Evolutionary conservation across 1,140 invertebrate species (phyloP), one percentile per base, ranked within the genome.

Genomic region (Babylonia areolata): DNA sequence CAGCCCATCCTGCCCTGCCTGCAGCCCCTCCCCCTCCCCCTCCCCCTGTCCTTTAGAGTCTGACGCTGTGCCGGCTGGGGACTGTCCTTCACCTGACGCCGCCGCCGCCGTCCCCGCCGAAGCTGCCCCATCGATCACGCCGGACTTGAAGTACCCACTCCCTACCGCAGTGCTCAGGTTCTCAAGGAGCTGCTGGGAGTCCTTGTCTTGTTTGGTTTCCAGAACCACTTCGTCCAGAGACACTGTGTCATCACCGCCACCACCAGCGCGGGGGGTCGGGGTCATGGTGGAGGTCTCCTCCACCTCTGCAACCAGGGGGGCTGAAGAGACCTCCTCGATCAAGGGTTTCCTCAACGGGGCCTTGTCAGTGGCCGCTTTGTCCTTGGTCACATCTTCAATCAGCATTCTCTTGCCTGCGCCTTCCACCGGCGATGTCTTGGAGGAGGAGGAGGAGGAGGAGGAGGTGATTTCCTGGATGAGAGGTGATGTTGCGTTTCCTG

Each of bases 1-100:
- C 51, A 87, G 40, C n/a, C 75, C 81, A 88, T 89, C 86, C 87
- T 90, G 85, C 84, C 87, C 35, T 86, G 78, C 28, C 51, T 84
- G 20, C 51, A 87, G 40, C n/a, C 75, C 81, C 88, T 89, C 86
- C 87, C 89, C 86, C 84, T 87, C 35, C 85, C 71, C 28, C 51
- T 84, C 40, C 71, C 82, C 78, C 81, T 87, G 79, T 9, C 46
- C 46, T 51, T 9, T 17, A 9, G 46, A 51, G 46, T 51, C 46
- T 12, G 9, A 51, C 46, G 46, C 81, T 85, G 64, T n/a, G 58
- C 31, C 73, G 28, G 23, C 9, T 78, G 37, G 35, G 9, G 3
- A 3, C 40, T 54, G 28, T 39, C 3, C 54, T 71, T 69, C 31
- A n/a, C 54, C 35, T 6, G 20, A 35, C 20, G 28, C 20, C 35